Conservation (phyloP, 2,113 vertebrate genomes). For the Oxygymnocypris stewartii region DNA sequence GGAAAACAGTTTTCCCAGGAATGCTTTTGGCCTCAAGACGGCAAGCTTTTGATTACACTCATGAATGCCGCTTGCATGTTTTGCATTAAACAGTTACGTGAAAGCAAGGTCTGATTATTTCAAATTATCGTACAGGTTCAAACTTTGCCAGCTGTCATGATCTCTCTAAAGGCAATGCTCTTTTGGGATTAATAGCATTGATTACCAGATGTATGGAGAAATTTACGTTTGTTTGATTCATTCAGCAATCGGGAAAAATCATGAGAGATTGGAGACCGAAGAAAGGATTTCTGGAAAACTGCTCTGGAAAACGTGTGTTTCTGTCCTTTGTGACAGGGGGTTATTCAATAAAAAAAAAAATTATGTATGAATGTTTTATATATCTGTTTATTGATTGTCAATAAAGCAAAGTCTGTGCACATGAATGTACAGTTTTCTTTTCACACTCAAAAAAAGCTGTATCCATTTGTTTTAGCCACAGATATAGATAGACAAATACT, state of each 20-base stretch:
- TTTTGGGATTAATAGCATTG: background rate
- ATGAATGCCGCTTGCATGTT: background rate
- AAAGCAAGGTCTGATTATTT: slow-evolving; percentile 8
- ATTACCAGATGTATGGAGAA: background rate
- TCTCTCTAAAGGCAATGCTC: background rate
- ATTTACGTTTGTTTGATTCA: background rate
- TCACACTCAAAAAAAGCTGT: background rate
- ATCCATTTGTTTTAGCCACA: background rate
- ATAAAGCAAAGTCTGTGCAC: too few relatives aligned
- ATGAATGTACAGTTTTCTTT: too few relatives aligned
- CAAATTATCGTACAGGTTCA: background rate
- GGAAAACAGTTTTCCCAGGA: background rate
- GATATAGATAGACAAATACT: background rate
- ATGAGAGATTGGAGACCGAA: background rate
- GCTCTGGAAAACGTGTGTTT: background rate
- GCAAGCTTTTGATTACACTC: background rate
- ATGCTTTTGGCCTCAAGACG: slow-evolving; percentile 17
- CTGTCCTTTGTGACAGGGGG: background rate
- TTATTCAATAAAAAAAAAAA: too few relatives aligned
- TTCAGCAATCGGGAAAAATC: background rate
- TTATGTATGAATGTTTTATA: too few relatives aligned
- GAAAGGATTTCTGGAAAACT: background rate
- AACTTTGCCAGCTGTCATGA: background rate
- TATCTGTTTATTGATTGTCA: too few relatives aligned
- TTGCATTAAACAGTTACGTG: background rate